A percentile compares a stretch with the other conserved stretches of the same genome.
phyloP scores from a whole-genome alignment of 37 sponge, comb jelly and placozoan species.

The Amphimedon queenslandica region DNA sequence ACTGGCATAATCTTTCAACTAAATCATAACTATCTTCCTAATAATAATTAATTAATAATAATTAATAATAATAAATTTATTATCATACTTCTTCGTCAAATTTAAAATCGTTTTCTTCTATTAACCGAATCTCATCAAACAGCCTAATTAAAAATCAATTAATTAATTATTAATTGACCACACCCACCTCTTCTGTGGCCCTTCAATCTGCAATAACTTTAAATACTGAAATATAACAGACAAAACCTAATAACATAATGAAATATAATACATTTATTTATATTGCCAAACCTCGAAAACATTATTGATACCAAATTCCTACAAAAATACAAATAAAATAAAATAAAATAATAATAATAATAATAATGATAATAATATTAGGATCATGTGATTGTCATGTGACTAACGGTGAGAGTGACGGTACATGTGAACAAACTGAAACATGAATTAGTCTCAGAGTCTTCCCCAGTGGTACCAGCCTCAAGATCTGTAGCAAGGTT shows the following conservation, averaged over 20 bases:
- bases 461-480: constrained; percentile 43
- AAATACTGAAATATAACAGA: constrained; percentile 55
- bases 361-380: neutral
- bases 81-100: constrained; percentile 39
- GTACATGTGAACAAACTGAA: constrained; percentile 50
- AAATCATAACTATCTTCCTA: constrained; percentile 54
- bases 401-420: constrained; percentile 49
- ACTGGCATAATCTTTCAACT: constrained; percentile 46
- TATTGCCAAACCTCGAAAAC: too few relatives aligned
- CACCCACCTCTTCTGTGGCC: constrained; percentile 37
- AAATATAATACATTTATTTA: too few relatives aligned
- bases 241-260: too few relatives aligned
- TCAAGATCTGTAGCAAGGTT: constrained; percentile 38
- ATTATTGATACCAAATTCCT: too few relatives aligned
- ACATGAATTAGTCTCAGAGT: constrained; percentile 60
- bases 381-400: too few relatives aligned
- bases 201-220: constrained; percentile 29
- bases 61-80: neutral
- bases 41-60: constrained; percentile 1
- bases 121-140: constrained; percentile 33
- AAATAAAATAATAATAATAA: neutral
- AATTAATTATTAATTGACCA: neutral
- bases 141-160: constrained; percentile 15
- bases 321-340: too few relatives aligned
- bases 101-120: constrained; percentile 50